Percentiles rank a stretch among this genome's conserved stretches.
These are phyloP conservation scores for Drosophila elegans DNA, from an alignment of 1,140 invertebrate species.

Conservation along the genomic window DNA sequence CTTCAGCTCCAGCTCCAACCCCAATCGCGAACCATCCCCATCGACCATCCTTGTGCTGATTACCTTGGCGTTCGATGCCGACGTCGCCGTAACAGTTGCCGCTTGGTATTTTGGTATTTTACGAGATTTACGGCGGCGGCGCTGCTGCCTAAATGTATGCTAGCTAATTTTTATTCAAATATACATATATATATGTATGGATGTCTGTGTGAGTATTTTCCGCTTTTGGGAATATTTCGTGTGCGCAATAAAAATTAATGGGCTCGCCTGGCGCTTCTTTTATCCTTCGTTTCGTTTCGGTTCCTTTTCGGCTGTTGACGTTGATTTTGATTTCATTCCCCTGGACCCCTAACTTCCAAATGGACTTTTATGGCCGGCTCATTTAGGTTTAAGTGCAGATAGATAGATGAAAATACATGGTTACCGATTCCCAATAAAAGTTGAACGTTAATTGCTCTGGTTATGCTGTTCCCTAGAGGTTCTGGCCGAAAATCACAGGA, in stretches of 20 bases:
- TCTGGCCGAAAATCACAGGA: constrained; percentile 32
- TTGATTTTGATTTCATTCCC: constrained; percentile 73
- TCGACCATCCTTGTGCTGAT: constrained; percentile 36
- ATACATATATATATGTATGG: constrained; percentile 53
- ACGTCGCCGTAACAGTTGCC: constrained; percentile 69
- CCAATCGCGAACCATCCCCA: background rate
- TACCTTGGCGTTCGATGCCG: constrained; percentile 60
- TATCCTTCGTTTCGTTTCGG: constrained; percentile 3
- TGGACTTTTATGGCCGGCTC: constrained; percentile 59
- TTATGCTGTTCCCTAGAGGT: constrained; percentile 33
- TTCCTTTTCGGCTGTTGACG: constrained; percentile 57
- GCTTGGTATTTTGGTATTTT: constrained; percentile 66
- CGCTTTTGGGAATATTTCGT: constrained; percentile 48
- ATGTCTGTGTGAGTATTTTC: constrained; percentile 2
- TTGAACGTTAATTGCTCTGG: constrained; percentile 51
- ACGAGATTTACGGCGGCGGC: constrained; percentile 59
- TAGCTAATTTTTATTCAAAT: constrained; percentile 79
- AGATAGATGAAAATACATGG: constrained; percentile 30
- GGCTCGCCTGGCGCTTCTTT: constrained; percentile 51
- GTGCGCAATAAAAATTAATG: constrained; percentile 77
- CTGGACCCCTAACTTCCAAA: constrained; percentile 26
- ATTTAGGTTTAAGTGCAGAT: constrained; percentile 45
- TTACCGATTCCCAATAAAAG: constrained; percentile 28
- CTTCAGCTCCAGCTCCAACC: constrained; percentile 16
- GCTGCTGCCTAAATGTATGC: constrained; percentile 69